Evolutionary conservation across 2,888 invertebrate genomes (phyloP).

Genomic region (Drosophila eohydei): DNA sequence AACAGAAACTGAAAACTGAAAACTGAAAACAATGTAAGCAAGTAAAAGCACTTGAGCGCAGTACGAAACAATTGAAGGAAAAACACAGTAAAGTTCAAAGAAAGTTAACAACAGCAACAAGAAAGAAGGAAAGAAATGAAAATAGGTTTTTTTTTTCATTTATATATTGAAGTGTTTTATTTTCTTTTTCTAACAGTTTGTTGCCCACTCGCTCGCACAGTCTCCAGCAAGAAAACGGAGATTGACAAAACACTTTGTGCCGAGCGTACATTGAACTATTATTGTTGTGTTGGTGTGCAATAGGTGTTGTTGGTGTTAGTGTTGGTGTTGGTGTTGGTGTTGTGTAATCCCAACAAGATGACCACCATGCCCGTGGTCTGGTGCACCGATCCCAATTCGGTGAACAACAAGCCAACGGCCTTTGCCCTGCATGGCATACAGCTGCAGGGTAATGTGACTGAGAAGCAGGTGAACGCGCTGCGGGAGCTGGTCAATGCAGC

Average conservation of each 20-base stretch:
- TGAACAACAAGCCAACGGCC: slow-evolving; percentile 84
- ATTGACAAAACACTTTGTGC: slow-evolving; percentile 29
- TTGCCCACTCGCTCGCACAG: slow-evolving; percentile 36
- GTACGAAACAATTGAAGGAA: slow-evolving; percentile 41
- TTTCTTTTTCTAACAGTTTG: slow-evolving; percentile 50
- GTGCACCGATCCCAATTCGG: slow-evolving; percentile 85
- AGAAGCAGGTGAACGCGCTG: slow-evolving; percentile 84
- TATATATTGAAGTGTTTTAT: slow-evolving; percentile 38
- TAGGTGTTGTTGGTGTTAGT: background rate
- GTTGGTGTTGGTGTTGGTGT: background rate
- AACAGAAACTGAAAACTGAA: slow-evolving; percentile 1
- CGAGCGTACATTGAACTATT: slow-evolving; percentile 36
- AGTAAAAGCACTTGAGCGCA: slow-evolving; percentile 33
- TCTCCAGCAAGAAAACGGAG: slow-evolving; percentile 28
- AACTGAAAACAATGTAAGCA: slow-evolving; percentile 11
- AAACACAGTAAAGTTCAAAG: slow-evolving; percentile 40
- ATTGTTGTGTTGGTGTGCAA: slow-evolving; percentile 1
- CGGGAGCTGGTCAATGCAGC: slow-evolving; percentile 85
- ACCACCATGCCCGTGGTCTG: slow-evolving; percentile 85
- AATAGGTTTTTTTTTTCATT: slow-evolving; percentile 8
- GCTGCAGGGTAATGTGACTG: slow-evolving; percentile 85
- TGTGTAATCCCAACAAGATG: slow-evolving; percentile 70
- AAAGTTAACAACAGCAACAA: slow-evolving; percentile 5
- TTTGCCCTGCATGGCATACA: slow-evolving; percentile 85
- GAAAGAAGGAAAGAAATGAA: slow-evolving; percentile 6